Evolutionary conservation across 2,113 vertebrate genomes (phyloP).

Genomic region (Strix aluco): DNA sequence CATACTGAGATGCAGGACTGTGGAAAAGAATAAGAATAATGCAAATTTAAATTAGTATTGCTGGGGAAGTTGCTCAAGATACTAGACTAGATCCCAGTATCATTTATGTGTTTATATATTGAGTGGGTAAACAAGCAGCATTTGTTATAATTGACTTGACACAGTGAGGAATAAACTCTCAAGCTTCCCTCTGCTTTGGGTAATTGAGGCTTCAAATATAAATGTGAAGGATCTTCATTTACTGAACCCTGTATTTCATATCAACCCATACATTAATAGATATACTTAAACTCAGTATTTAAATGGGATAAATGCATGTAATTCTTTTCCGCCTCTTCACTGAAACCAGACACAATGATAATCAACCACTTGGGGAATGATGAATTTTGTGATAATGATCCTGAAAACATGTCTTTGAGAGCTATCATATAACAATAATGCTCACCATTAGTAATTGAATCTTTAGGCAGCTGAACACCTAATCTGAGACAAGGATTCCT

Average conservation of each 20-base stretch:
- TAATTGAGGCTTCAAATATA: background rate
- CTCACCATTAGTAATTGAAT: background rate
- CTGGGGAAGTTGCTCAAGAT: background rate
- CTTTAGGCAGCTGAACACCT: background rate
- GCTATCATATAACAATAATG: background rate
- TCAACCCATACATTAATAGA: background rate
- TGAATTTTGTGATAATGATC: background rate
- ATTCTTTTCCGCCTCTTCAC: background rate
- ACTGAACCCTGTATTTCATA: background rate
- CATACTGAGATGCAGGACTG: background rate
- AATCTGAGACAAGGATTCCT: background rate
- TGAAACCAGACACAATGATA: background rate
- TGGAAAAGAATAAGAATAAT: background rate
- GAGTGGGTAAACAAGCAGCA: background rate
- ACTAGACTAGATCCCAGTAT: background rate
- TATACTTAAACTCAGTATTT: conserved; percentile 5
- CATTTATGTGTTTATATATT: background rate
- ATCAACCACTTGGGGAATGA: background rate
- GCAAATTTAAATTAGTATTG: background rate
- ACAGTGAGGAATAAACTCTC: background rate
- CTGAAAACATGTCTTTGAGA: background rate
- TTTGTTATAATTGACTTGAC: background rate
- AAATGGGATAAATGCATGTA: background rate
- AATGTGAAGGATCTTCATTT: background rate
- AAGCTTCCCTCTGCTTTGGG: background rate